phyloP scores from a whole-genome alignment of 2,113 vertebrate species.

The Esox niger region DNA sequence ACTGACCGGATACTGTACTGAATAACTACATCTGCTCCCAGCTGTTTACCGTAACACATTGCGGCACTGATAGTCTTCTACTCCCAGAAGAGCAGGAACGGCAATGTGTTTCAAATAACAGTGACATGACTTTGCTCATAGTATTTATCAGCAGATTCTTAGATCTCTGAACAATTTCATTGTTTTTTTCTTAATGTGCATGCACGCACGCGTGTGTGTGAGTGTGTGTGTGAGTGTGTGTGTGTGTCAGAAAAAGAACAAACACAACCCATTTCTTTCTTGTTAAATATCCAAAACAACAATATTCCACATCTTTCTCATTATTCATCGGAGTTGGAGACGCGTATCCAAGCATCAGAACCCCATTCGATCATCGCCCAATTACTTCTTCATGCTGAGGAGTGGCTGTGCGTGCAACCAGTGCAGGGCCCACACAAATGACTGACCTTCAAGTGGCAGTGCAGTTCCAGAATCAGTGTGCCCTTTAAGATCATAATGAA shows the following conservation, averaged over 20 bases:
- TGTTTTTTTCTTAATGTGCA: background rate
- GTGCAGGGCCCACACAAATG: background rate
- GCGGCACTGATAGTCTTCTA: slow-evolving; percentile 37
- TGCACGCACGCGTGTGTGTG: too few relatives aligned
- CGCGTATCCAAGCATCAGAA: too few relatives aligned
- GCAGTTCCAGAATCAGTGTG: too few relatives aligned
- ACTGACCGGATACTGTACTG: slow-evolving; percentile 29
- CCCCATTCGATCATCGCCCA: slow-evolving; percentile 12
- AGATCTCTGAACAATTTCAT: slow-evolving; percentile 26
- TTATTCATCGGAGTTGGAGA: background rate
- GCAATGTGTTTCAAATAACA: slow-evolving; percentile 33
- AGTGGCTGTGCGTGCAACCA: slow-evolving; percentile 47
- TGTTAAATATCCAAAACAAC: background rate
- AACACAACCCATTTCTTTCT: background rate
- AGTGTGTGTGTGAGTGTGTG: too few relatives aligned
- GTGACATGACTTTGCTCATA: slow-evolving; percentile 10
- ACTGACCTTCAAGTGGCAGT: too few relatives aligned
- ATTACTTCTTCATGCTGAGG: slow-evolving; percentile 35
- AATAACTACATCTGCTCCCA: slow-evolving; percentile 23
- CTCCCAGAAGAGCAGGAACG: slow-evolving; percentile 14
- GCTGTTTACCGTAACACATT: slow-evolving; percentile 39
- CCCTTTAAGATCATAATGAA: too few relatives aligned
- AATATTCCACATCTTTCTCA: background rate
- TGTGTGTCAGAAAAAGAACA: background rate
- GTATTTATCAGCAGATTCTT: slow-evolving; percentile 23